A percentile compares a stretch with the other conserved stretches of the same genome.
These are phyloP conservation scores for Spea bombifrons DNA, from an alignment of 2,113 vertebrate species.

Conservation along the genomic window DNA sequence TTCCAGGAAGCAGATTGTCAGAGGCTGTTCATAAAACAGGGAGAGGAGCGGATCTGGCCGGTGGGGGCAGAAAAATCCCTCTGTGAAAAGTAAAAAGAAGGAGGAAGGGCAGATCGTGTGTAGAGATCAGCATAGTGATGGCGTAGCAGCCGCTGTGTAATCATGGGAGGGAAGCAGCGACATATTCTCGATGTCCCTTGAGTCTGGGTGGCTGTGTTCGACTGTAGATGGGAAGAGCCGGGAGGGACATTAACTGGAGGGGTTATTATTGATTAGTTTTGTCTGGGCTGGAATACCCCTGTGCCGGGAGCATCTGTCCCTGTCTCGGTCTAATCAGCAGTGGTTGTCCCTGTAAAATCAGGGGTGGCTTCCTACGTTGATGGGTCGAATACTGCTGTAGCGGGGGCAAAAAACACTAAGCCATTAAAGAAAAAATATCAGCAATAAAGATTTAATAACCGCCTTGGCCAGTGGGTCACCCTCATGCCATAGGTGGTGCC, in stretches of 20 bases:
- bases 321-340: neutral
- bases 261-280: neutral
- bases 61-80: neutral
- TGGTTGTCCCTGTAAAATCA: too few species aligned
- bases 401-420: too few species aligned
- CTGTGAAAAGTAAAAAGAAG: neutral
- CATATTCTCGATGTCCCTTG: neutral
- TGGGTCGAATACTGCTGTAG: too few species aligned
- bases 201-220: neutral
- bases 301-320: neutral
- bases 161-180: neutral
- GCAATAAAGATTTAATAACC: too few species aligned
- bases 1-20: slow-evolving; percentile 36
- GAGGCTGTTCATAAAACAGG: neutral
- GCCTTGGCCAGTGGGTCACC: too few species aligned
- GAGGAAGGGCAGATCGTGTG: neutral
- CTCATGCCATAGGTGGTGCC: too few species aligned
- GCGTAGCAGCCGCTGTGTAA: neutral
- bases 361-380: too few species aligned
- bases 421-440: too few species aligned
- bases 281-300: neutral
- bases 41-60: neutral
- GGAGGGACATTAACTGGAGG: neutral
- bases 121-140: neutral
- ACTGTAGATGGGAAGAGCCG: neutral